phyloP scores from a whole-genome alignment of 1,140 invertebrate species.

The Lordiphosa collinella region DNA sequence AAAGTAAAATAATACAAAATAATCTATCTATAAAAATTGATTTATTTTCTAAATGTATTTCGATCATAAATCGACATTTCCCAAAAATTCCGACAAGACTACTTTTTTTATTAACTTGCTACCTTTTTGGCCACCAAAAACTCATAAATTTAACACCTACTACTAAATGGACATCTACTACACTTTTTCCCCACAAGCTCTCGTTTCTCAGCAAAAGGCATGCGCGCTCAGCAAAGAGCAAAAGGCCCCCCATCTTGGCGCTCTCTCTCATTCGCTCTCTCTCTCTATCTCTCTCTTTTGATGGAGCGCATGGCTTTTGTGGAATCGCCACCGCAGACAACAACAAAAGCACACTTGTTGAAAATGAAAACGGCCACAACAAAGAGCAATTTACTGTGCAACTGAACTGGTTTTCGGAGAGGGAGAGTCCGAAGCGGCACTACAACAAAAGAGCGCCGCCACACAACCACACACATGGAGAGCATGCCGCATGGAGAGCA shows the following conservation, averaged over 20 bases:
- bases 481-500: no score
- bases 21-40: no score
- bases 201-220: slow-evolving; percentile 40
- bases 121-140: background rate
- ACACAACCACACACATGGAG: no score
- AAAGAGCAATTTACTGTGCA: slow-evolving; percentile 19
- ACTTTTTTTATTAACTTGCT: slow-evolving; percentile 7
- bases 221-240: slow-evolving; percentile 66
- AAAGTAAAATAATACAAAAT: no score
- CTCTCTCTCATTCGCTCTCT: slow-evolving; percentile 8
- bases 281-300: background rate
- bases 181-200: slow-evolving; percentile 29
- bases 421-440: slow-evolving; percentile 4
- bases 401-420: slow-evolving; percentile 62
- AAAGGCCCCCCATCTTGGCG: background rate
- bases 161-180: slow-evolving; percentile 47
- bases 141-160: slow-evolving; percentile 25
- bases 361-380: slow-evolving; percentile 68
- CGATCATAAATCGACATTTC: background rate
- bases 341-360: slow-evolving; percentile 78
- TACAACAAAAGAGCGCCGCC: slow-evolving; percentile 17
- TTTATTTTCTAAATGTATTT: no score
- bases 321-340: slow-evolving; percentile 36
- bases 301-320: slow-evolving; percentile 45
- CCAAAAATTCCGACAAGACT: background rate